A percentile compares a stretch with the other conserved stretches of the same genome.
phyloP scores from a whole-genome alignment of 2,113 vertebrate species.

The Macquaria ambigua region DNA sequence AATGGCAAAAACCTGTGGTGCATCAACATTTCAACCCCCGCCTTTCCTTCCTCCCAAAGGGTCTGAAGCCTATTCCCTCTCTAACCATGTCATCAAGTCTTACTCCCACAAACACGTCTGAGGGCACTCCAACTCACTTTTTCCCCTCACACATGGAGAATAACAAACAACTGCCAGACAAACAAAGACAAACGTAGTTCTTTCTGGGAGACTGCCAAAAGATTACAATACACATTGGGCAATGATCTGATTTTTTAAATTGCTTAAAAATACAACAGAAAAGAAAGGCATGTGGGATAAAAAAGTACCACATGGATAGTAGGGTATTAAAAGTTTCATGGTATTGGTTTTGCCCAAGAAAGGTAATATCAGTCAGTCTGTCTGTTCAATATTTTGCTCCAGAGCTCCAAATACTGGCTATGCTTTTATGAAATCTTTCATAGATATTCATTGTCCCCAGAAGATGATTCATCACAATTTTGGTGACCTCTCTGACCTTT shows the following conservation, averaged over 20 bases:
- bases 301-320: background rate
- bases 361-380: background rate
- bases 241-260: slow-evolving; percentile 44
- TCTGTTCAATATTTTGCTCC: background rate
- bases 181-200: slow-evolving; percentile 66
- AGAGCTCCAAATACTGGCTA: background rate
- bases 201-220: slow-evolving; percentile 67
- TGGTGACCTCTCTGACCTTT: background rate
- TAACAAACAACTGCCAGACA: slow-evolving; percentile 75
- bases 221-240: slow-evolving; percentile 54
- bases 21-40: slow-evolving; percentile 57
- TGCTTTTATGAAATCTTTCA: background rate
- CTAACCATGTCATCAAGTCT: slow-evolving; percentile 62
- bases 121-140: slow-evolving; percentile 70
- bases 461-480: background rate
- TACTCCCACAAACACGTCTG: slow-evolving; percentile 68
- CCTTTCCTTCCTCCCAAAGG: slow-evolving; percentile 62
- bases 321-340: background rate
- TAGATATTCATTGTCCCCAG: background rate
- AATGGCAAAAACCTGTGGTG: slow-evolving; percentile 77
- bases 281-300: slow-evolving; percentile 1
- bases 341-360: slow-evolving; percentile 1
- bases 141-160: slow-evolving; percentile 71
- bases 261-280: slow-evolving; percentile 33
- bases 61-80: slow-evolving; percentile 52